phyloP scores from a whole-genome alignment of 2,888 invertebrate genomes.

The Caenorhabditis sulstoni region DNA sequence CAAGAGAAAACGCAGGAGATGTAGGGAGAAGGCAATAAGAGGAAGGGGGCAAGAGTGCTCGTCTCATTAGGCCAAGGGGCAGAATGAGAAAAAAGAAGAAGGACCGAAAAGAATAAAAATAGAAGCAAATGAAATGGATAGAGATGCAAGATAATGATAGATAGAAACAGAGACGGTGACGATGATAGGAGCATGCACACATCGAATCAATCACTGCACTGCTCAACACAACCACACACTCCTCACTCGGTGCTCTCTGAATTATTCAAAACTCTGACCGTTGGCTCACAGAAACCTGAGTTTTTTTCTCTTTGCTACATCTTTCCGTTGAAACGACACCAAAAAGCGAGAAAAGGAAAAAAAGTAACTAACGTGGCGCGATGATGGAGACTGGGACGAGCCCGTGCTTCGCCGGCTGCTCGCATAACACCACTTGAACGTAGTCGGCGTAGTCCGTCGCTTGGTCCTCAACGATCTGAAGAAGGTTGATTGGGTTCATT shows the following conservation, averaged over 20 bases:
- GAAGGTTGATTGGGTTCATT: conserved; percentile 3
- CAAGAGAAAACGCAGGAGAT: conserved; percentile 41
- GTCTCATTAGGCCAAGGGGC: conserved; percentile 29
- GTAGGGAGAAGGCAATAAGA: conserved; percentile 15
- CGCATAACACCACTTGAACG: conserved; percentile 60
- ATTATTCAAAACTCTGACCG: conserved; percentile 49
- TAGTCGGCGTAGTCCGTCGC: conserved; percentile 62
- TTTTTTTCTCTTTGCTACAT: not conserved
- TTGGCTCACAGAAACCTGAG: conserved; percentile 26
- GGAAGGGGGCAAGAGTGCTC: conserved; percentile 23
- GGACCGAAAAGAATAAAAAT: conserved; percentile 4
- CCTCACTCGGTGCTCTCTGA: conserved; percentile 40
- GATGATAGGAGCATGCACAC: conserved; percentile 34
- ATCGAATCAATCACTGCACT: conserved; percentile 34
- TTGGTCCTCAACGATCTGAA: conserved; percentile 66
- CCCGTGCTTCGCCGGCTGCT: conserved; percentile 59
- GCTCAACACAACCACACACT: conserved; percentile 41
- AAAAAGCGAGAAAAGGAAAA: not conserved
- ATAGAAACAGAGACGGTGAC: conserved; percentile 19
- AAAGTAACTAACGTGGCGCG: conserved; percentile 62
- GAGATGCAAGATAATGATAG: conserved; percentile 1
- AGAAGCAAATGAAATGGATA: not conserved
- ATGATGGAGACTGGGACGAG: conserved; percentile 64
- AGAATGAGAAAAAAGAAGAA: not conserved
- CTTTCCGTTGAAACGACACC: not conserved